phyloP scores from a whole-genome alignment of 2,113 vertebrate species.

The Tapirus terrestris region DNA sequence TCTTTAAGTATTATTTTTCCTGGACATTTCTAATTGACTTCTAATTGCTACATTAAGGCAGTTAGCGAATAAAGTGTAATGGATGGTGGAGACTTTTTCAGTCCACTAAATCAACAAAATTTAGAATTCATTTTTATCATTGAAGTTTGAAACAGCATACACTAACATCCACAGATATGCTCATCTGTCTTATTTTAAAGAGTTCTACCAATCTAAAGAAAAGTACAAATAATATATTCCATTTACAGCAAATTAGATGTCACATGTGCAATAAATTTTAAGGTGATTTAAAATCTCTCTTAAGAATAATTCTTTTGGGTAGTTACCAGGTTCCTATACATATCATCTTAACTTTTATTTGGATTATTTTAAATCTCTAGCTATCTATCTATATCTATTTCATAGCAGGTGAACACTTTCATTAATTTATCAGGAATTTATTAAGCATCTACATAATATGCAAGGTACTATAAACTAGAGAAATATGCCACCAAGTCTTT shows the following conservation, averaged over 20 bases:
- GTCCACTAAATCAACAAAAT: conserved; percentile 70
- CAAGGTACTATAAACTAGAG: neutral
- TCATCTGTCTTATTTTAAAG: neutral
- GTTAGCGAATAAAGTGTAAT: conserved; percentile 74
- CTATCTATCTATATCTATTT: neutral
- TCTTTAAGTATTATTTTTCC: conserved; percentile 86
- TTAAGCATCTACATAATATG: neutral
- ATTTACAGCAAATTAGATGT: neutral
- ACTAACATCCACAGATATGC: neutral
- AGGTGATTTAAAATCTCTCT: neutral
- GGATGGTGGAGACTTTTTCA: conserved; percentile 61
- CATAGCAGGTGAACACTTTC: neutral
- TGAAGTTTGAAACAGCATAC: conserved; percentile 20
- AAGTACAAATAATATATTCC: neutral
- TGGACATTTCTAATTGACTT: conserved; percentile 83
- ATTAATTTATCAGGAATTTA: neutral
- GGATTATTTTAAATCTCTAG: neutral
- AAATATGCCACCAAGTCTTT: neutral
- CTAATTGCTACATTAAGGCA: conserved; percentile 84
- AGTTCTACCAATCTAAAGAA: neutral
- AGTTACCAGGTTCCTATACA: neutral
- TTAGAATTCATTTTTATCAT: conserved; percentile 29
- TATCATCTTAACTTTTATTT: neutral
- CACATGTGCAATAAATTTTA: neutral
- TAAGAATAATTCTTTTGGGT: neutral